Base-by-base conservation (phyloP, 2,797 vertebrate species). In the Hirundo rustica region DNA sequence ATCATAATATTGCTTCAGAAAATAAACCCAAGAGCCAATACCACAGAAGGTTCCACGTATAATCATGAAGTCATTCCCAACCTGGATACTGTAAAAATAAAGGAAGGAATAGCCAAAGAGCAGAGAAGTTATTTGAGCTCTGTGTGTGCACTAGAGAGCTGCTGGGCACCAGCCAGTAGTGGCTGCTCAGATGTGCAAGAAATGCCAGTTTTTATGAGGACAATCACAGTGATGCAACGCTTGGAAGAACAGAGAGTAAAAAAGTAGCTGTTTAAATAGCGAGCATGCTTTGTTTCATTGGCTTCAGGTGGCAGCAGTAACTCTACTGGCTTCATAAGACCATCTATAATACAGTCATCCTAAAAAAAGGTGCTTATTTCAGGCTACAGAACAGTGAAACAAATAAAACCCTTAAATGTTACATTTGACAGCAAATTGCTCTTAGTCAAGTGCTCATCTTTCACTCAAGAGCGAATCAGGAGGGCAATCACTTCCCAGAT, bases 111-210 rank as follows among this genome's bases (percentile, higher is more conserved):
- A 91, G 80, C 21, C 40, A 78, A 71, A 9, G 79, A 47, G 53
- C 38, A 95, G 58, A 86, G 77, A 66, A 95, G 66, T 76, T 86
- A n/a, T 62, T 76, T 71, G 66, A 77, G 25, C 68, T 83, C 74
- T 87, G 97, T 86, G 93, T 95, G 92, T 97, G 92, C 58, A 50
- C 84, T 29, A 96, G 98, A 72, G 98, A 91, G 92, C 98, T 94
- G 93, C 98, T 91, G 93, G 96, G 97, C 95, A 89, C 85, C 96
- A 96, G 94, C 97, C 96, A 93, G 96, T 45, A 97, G 97, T 97
- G 98, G 96, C 95, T 96, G 90, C 72, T 91, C 67, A 47, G 70
- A 71, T 60, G 85, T 77, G 81, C 73, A 91, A 95, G 85, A 70
- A 92, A 91, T 72, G 73, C 57, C 34, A 66, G 66, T 77, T 94